phyloP scores from a whole-genome alignment of 2,888 invertebrate genomes.

The Napeogenes inachia region DNA sequence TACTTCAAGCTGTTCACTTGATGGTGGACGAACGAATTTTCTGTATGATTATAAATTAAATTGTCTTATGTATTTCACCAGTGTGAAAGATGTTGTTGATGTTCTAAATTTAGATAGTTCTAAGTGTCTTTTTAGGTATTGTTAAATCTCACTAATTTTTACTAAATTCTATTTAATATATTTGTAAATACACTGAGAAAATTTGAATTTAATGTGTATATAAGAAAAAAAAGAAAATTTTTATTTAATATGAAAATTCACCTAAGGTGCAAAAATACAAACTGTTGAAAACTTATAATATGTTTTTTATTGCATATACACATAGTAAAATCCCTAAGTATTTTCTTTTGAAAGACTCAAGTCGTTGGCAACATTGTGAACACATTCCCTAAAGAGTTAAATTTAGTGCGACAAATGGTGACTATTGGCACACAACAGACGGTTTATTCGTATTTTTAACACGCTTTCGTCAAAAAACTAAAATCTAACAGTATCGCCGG shows the following conservation, averaged over 20 bases:
- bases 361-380: slow-evolving; percentile 39
- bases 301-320: slow-evolving; percentile 42
- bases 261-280: slow-evolving; percentile 76
- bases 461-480: slow-evolving; percentile 19
- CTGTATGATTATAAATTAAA: slow-evolving; percentile 53
- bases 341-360: slow-evolving; percentile 29
- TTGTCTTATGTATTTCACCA: slow-evolving; percentile 65
- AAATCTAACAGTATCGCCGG: slow-evolving; percentile 7
- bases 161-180: slow-evolving; percentile 78
- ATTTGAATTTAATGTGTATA: slow-evolving; percentile 77
- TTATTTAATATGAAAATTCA: slow-evolving; percentile 72
- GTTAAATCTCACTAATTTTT: slow-evolving; percentile 78
- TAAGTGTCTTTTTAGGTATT: slow-evolving; percentile 65
- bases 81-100: slow-evolving; percentile 75
- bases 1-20: slow-evolving; percentile 53
- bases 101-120: slow-evolving; percentile 67
- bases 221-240: slow-evolving; percentile 68
- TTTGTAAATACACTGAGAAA: slow-evolving; percentile 78
- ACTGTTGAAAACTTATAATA: slow-evolving; percentile 68
- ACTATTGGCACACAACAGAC: slow-evolving; percentile 41
- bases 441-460: slow-evolving; percentile 34
- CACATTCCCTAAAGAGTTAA: slow-evolving; percentile 34
- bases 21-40: slow-evolving; percentile 59
- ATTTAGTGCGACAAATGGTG: slow-evolving; percentile 39
- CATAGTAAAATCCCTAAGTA: slow-evolving; percentile 21